Evolutionary conservation across 2,113 vertebrate species (phyloP), one percentile per base, ranked within the genome.

Genomic region (Perca schrenkii): DNA sequence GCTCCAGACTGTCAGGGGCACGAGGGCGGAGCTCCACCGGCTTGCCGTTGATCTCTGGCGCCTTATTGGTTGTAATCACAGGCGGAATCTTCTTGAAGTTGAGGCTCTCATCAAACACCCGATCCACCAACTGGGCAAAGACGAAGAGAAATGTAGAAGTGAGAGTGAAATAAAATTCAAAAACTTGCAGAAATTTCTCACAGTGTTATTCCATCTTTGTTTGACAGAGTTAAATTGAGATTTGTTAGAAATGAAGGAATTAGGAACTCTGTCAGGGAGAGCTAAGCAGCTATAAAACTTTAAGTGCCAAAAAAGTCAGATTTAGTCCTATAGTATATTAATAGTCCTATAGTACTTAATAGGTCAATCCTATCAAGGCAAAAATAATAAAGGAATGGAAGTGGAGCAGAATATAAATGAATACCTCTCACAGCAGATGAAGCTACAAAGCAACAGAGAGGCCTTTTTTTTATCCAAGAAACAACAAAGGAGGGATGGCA

Each of bases 51-150:
- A 97, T 96, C 91, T 99, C 97, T 31, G 98, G 95, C 25, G 96
- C 93, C 94, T 97, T 92, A 67, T 62, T 98, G 88, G 95, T 92
- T 82, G 96, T 93, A 87, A 97, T 96, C 86, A 98, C 85, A 47
- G 97, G 98, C 65, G 98, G 98, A 83, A 98, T 98, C 94, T 99
- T 99, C 91, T 97, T 94, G 94, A 99, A 99, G 96, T 99, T 99
- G 79, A 99, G 96, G 91, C 98, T 99, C 94, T 99, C 98, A 88
- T 99, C 98, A 94, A 99, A 99, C 87, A 99, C 98, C 65, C 98
- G 96, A 90, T 99, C 98, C 90, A 99, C 98, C 94, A 99, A 92
- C 98, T 99, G 90, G 61, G 0, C 84, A 72, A 43, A 80, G 49
- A 47, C 3, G 16, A 11, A 10, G 4, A 54, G 47, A 57, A 2